Percentiles rank a stretch among this genome's conserved stretches.
phyloP scores from a whole-genome alignment of 2,888 invertebrate species.

The Brachyopa scutellaris region DNA sequence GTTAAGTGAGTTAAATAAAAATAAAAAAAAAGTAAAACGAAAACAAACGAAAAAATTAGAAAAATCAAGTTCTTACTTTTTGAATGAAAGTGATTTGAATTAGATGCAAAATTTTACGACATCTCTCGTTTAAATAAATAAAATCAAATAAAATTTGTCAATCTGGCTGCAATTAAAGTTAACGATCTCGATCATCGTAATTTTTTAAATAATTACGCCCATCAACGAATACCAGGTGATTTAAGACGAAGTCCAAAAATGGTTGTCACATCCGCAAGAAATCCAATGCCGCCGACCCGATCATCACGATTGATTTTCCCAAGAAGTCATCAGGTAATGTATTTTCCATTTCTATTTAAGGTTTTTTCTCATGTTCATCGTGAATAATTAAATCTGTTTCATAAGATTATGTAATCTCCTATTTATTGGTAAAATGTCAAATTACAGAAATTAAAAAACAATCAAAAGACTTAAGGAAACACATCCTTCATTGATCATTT shows the following conservation, averaged over 20 bases:
- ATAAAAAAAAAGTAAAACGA: background rate
- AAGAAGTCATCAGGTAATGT: slow-evolving; percentile 77
- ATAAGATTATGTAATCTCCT: no score
- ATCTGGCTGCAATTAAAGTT: slow-evolving; percentile 56
- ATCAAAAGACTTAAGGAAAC: no score
- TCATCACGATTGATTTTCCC: slow-evolving; percentile 80
- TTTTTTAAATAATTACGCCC: slow-evolving; percentile 44
- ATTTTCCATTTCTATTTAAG: no score
- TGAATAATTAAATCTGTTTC: no score
- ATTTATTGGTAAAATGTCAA: no score
- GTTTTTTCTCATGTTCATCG: no score
- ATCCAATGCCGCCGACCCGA: slow-evolving; percentile 76
- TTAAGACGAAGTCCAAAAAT: slow-evolving; percentile 72
- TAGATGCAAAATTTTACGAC: no score
- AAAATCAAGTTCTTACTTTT: slow-evolving; percentile 19
- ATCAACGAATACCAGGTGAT: slow-evolving; percentile 27
- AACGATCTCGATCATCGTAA: slow-evolving; percentile 56
- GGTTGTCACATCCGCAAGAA: slow-evolving; percentile 80
- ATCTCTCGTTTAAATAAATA: no score
- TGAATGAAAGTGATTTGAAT: slow-evolving; percentile 20
- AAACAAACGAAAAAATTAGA: background rate
- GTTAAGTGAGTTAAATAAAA: slow-evolving; percentile 17
- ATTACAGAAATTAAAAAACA: no score
- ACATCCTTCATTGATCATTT: no score
- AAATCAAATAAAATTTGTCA: slow-evolving; percentile 6